phyloP scores from a whole-genome alignment of 1,140 invertebrate genomes.

The Drosophila dunni region DNA sequence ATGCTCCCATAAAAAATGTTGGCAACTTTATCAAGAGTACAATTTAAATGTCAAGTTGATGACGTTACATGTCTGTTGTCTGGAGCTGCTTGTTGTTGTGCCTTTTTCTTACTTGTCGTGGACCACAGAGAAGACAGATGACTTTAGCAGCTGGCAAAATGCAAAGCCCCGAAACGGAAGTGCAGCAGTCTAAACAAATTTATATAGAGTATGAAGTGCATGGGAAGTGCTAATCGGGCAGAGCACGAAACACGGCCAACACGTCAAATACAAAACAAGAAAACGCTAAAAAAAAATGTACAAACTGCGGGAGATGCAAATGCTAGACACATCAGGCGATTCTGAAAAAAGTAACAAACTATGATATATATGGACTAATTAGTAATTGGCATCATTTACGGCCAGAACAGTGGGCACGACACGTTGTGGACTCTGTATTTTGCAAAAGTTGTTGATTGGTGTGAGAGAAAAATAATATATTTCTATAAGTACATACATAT shows the following conservation, averaged over 20 bases:
- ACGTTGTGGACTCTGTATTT: background rate
- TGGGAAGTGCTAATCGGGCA: constrained; percentile 76
- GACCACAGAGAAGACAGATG: constrained; percentile 43
- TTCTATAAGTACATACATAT: too few relatives aligned
- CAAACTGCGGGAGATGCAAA: constrained; percentile 7
- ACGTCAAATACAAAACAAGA: background rate
- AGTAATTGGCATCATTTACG: constrained; percentile 6
- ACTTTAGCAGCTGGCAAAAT: constrained; percentile 59
- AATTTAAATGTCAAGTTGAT: constrained; percentile 80
- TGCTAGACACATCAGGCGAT: constrained; percentile 12
- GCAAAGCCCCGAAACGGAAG: constrained; percentile 65
- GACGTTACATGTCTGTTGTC: constrained; percentile 75
- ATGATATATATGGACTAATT: constrained; percentile 11
- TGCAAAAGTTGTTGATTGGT: too few relatives aligned
- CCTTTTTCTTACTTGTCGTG: constrained; percentile 17
- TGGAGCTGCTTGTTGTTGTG: constrained; percentile 37
- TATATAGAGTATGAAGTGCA: constrained; percentile 51
- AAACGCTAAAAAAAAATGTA: too few relatives aligned
- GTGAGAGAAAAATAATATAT: background rate
- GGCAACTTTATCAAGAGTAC: constrained; percentile 79
- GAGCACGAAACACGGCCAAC: constrained; percentile 62
- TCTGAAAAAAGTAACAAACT: constrained; percentile 1
- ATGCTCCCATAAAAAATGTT: constrained; percentile 59
- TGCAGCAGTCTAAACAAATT: constrained; percentile 80
- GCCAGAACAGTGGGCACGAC: too few relatives aligned